A percentile compares a stretch with the other conserved stretches of the same genome.
These are phyloP conservation scores for Sceloporus tristichus DNA, from an alignment of 2,113 vertebrate genomes.

Conservation along the genomic window DNA sequence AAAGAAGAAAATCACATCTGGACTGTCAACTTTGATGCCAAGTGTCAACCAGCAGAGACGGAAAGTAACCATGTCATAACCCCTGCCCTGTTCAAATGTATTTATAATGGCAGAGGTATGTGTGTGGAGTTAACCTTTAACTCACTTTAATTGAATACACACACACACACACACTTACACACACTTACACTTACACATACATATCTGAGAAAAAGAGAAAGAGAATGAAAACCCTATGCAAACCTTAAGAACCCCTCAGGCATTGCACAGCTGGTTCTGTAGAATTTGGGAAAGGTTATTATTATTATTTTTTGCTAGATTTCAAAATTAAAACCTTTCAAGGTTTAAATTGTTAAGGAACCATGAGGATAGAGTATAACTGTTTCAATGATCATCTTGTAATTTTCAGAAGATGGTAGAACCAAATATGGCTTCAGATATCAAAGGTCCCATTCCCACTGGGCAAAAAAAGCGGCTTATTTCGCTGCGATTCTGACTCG, in stretches of 20 bases:
- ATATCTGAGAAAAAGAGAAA: not conserved
- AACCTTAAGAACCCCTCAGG: constrained; percentile 7
- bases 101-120: constrained; percentile 24
- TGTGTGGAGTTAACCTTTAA: constrained; percentile 16
- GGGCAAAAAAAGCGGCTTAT: no score
- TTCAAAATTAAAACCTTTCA: constrained; percentile 16
- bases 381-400: not conserved
- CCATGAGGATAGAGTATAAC: not conserved
- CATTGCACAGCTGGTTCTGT: constrained; percentile 17
- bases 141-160: constrained; percentile 5
- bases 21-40: constrained; percentile 42
- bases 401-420: not conserved
- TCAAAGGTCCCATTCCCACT: not conserved
- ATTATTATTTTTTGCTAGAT: constrained; percentile 3
- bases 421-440: not conserved
- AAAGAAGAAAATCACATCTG: constrained; percentile 56
- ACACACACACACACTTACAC: not conserved
- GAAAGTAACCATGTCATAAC: constrained; percentile 36
- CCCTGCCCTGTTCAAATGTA: not conserved
- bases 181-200: not conserved
- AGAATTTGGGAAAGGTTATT: not conserved
- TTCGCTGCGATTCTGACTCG: no score
- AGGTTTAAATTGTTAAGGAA: constrained; percentile 9
- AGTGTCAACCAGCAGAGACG: constrained; percentile 46
- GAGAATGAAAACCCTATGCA: not conserved